Conservation (phyloP, 2,888 invertebrate genomes). For the Azorinus chamasolen region DNA sequence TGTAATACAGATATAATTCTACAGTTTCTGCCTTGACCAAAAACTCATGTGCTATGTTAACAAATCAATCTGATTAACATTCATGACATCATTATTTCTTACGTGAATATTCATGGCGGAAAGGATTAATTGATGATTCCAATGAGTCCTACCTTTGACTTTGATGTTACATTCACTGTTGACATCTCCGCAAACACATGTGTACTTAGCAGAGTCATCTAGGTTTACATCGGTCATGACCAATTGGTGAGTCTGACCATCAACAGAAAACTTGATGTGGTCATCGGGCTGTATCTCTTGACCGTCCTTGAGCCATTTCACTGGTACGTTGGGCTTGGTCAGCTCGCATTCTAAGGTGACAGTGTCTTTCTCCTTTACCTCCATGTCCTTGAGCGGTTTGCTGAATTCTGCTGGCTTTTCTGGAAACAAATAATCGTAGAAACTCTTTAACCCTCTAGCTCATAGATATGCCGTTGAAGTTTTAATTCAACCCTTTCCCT, state of each 20-base stretch:
- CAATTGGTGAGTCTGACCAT: constrained; percentile 77
- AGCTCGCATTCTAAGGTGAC: constrained; percentile 93
- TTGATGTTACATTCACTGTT: constrained; percentile 87
- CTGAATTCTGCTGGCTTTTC: constrained; percentile 79
- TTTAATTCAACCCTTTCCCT: too few species aligned
- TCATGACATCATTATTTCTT: too few species aligned
- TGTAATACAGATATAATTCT: too few species aligned
- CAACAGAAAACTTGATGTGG: constrained; percentile 74
- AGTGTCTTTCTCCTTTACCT: constrained; percentile 77
- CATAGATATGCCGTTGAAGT: too few species aligned
- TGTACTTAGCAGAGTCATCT: constrained; percentile 85
- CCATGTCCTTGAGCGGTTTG: constrained; percentile 73
- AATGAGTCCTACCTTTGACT: constrained; percentile 22
- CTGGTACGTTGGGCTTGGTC: constrained; percentile 92
- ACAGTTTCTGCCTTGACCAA: too few species aligned
- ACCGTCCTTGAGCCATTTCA: constrained; percentile 92
- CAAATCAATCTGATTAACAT: too few species aligned
- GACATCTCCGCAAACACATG: constrained; percentile 91
- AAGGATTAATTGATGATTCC: too few species aligned
- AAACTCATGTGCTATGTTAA: too few species aligned
- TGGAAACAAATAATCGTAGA: constrained; percentile 40
- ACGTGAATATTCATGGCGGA: too few species aligned
- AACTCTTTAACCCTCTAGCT: background rate
- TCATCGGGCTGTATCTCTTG: constrained; percentile 75
- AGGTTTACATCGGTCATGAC: constrained; percentile 74